phyloP scores from a whole-genome alignment of 2,888 invertebrate species.

The Kryphioiulus occultus region DNA sequence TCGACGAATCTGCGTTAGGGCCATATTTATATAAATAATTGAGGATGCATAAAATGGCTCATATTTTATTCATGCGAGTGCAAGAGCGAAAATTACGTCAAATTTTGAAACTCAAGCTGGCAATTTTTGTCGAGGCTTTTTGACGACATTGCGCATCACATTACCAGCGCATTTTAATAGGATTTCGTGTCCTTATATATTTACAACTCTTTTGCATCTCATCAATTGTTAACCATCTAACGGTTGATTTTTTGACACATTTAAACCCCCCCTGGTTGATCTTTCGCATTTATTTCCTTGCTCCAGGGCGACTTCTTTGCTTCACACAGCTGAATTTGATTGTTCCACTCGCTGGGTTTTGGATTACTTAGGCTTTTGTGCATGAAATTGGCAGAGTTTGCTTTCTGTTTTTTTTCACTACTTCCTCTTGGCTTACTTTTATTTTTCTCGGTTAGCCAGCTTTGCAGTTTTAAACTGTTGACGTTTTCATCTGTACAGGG shows the following conservation, averaged over 20 bases:
- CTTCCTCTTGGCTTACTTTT: not conserved
- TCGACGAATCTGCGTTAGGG: slow-evolving; percentile 12
- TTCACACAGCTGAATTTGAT: slow-evolving; percentile 27
- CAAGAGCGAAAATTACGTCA: not conserved
- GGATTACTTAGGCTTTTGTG: slow-evolving; percentile 21
- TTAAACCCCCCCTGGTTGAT: not conserved
- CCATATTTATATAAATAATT: slow-evolving; percentile 27
- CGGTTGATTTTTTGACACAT: slow-evolving; percentile 23
- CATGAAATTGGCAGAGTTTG: slow-evolving; percentile 9
- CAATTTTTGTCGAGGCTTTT: not conserved
- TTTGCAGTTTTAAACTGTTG: not conserved
- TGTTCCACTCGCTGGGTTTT: slow-evolving; percentile 18
- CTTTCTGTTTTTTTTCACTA: not conserved
- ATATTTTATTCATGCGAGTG: slow-evolving; percentile 7
- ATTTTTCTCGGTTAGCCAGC: not conserved
- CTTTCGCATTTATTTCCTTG: slow-evolving; percentile 17
- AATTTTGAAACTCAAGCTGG: not conserved
- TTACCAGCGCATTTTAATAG: slow-evolving; percentile 2
- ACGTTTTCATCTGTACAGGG: not conserved
- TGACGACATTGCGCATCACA: not conserved
- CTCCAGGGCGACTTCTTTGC: not conserved
- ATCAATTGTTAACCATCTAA: slow-evolving; percentile 24
- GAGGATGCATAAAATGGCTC: slow-evolving; percentile 16
- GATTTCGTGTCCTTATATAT: slow-evolving; percentile 14
- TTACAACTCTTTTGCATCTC: slow-evolving; percentile 38